These are phyloP conservation scores for Cherax destructor DNA, from an alignment of 1,140 invertebrate genomes.

Conservation along the genomic window DNA sequence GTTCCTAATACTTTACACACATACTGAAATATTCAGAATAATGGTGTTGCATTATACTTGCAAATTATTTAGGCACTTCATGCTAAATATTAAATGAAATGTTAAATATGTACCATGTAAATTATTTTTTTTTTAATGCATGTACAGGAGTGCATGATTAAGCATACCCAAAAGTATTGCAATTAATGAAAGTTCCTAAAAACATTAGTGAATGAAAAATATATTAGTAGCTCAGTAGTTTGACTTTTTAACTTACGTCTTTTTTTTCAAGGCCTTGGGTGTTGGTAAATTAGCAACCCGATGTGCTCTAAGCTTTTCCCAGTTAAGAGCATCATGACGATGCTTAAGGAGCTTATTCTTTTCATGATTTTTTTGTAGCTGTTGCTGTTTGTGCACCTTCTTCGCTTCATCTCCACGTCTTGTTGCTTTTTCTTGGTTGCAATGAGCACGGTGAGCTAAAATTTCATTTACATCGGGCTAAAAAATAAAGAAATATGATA, in stretches of 20 bases:
- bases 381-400: background rate
- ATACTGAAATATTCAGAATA: no score
- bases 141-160: no score
- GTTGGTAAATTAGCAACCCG: constrained; percentile 18
- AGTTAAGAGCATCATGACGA: constrained; percentile 6
- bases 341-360: background rate
- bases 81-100: no score
- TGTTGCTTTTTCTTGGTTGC: background rate
- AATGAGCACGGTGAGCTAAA: background rate
- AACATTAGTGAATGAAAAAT: no score
- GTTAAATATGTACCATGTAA: no score
- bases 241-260: constrained; percentile 8
- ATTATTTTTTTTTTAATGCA: no score
- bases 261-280: background rate
- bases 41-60: no score
- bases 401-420: background rate
- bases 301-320: constrained; percentile 4
- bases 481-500: background rate
- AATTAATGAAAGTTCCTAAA: no score
- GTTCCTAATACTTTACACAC: no score
- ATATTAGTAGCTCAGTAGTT: no score
- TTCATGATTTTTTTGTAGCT: background rate
- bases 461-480: constrained; percentile 4
- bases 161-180: no score
- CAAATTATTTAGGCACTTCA: no score